Evolutionary conservation across 2,113 vertebrate genomes (phyloP), one percentile per base, ranked within the genome.

Genomic region (Rissa tridactyla): DNA sequence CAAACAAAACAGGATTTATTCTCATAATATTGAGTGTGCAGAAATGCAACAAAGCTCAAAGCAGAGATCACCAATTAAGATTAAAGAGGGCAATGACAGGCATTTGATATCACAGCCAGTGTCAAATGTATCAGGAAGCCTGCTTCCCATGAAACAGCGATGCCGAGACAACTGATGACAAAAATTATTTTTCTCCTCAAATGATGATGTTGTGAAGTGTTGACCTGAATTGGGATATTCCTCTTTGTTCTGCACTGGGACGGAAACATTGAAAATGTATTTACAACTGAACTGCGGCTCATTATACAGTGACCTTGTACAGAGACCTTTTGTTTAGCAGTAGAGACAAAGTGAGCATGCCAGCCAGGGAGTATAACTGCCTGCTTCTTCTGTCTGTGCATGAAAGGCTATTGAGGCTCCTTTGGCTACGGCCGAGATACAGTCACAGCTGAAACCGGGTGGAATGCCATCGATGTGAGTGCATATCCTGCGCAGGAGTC

Each of bases 251-350:
- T 97, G 95, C 97, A 97, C 81, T 97, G 96, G 97, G 93, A 98
- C 32, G 91, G 98, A 98, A 98, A 98, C 96, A 96, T 68, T 97
- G 96, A 94, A 97, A 97, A 96, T 96, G 92, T 98, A 98, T 98
- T 98, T 98, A 98, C 96, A 97, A 97, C 96, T 95, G 97, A 98
- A 97, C 96, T 75, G 81, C 60, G 47, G 92, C 97, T 99, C 98
- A 98, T 99, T 99, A 98, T 96, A 73, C 94, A 90, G 86, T 96
- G 97, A 96, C 91, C 96, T 97, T 65, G 88, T 94, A 97, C 94
- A 98, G 97, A 98, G 97, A 97, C 62, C 97, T 98, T 99, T 98
- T 99, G 98, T 98, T 98, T 97, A 89, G 96, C 88, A 97, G 84
- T 78, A 95, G 82, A 91, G 95, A 95, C 95, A 97, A 97, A 98